Percentiles rank a stretch among this genome's conserved stretches.
phyloP scores from a whole-genome alignment of 53 echinoderm and acorn worm species.

The Antedon mediterranea region DNA sequence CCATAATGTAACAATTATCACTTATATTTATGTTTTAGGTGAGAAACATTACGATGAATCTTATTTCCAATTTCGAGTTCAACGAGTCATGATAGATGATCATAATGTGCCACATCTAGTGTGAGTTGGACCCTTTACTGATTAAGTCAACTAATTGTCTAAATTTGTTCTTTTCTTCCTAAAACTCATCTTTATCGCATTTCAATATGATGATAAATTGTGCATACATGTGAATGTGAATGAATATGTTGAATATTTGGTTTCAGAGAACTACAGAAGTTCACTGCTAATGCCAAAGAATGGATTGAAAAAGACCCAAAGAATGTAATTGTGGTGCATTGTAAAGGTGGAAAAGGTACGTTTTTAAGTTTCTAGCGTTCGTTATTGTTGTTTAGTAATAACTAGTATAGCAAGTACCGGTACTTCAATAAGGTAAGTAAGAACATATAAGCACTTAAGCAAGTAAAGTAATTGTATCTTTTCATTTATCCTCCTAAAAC shows the following conservation, averaged over 20 bases:
- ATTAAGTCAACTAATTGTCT: background rate
- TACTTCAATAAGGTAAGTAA: too few relatives aligned
- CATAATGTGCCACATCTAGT: slow-evolving; percentile 77
- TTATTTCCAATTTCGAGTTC: slow-evolving; percentile 61
- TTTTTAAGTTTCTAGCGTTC: background rate
- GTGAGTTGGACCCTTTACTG: too few relatives aligned
- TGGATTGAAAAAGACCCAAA: slow-evolving; percentile 57
- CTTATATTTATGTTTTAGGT: too few relatives aligned
- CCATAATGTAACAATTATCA: too few relatives aligned
- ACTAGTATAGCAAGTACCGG: too few relatives aligned
- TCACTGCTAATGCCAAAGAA: slow-evolving; percentile 35
- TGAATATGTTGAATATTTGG: background rate
- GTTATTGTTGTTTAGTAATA: too few relatives aligned
- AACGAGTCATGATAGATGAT: slow-evolving; percentile 65
- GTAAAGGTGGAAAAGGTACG: slow-evolving; percentile 93
- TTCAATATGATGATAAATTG: too few relatives aligned
- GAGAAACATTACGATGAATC: slow-evolving; percentile 94
- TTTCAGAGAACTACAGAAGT: slow-evolving; percentile 59
- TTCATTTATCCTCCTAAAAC: too few relatives aligned
- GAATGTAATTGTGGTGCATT: slow-evolving; percentile 69
- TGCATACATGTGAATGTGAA: background rate
- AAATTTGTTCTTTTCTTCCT: too few relatives aligned
- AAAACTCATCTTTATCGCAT: background rate
- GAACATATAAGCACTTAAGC: background rate
- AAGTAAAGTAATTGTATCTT: too few relatives aligned